phyloP scores from a whole-genome alignment of 2,113 vertebrate species.

The Mandrillus leucophaeus region DNA sequence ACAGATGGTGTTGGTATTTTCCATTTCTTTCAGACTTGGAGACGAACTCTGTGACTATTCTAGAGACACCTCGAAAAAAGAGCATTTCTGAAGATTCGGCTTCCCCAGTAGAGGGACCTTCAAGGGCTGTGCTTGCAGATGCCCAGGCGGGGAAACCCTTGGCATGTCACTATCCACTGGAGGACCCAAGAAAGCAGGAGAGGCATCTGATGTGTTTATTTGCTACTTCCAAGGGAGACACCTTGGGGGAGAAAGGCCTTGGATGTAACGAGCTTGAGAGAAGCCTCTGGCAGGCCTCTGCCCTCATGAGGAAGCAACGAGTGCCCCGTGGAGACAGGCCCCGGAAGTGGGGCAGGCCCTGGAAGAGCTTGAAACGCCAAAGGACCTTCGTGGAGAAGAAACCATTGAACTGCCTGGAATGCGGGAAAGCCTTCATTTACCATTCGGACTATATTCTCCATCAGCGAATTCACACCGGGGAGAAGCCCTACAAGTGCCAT shows the following conservation, averaged over 20 bases:
- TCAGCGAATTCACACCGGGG: constrained; percentile 57
- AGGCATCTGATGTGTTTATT: neutral
- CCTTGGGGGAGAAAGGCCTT: neutral
- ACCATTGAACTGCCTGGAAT: neutral
- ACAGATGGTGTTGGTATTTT: neutral
- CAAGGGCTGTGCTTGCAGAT: neutral
- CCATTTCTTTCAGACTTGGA: constrained; percentile 34
- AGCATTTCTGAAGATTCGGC: neutral
- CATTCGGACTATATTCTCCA: neutral
- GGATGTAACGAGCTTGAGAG: neutral
- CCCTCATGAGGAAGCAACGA: neutral
- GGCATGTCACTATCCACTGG: accelerated
- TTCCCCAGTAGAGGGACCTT: neutral
- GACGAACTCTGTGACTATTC: neutral
- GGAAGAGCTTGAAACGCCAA: neutral
- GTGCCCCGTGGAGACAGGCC: neutral
- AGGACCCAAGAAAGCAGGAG: neutral
- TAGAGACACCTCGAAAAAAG: neutral
- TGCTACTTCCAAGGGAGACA: neutral
- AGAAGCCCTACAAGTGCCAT: constrained; percentile 48
- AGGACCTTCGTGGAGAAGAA: neutral
- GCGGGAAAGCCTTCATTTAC: constrained; percentile 4
- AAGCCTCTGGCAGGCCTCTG: neutral
- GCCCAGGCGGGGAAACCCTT: neutral
- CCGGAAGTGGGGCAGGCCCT: neutral